Conservation (phyloP, 1,140 invertebrate species). For the Zophobas atratus region DNA sequence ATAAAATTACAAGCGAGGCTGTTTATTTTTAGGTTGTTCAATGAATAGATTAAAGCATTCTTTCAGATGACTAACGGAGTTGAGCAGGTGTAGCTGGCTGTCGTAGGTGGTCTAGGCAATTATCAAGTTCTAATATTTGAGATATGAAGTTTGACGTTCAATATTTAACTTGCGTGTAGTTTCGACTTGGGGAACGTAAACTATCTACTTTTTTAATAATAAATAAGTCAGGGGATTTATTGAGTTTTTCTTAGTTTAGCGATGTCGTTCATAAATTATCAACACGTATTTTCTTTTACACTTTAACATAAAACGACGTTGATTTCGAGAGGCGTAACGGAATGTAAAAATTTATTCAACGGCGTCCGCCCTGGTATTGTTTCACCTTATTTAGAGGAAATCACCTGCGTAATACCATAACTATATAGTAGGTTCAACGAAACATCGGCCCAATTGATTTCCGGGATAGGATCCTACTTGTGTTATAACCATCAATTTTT, state of each 20-base stretch:
- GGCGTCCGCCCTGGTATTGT: slow-evolving; percentile 1
- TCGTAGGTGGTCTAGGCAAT: slow-evolving; percentile 33
- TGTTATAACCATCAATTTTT: slow-evolving; percentile 3
- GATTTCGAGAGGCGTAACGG: not conserved
- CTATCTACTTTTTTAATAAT: slow-evolving; percentile 1
- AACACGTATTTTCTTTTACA: not conserved
- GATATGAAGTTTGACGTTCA: slow-evolving; percentile 11
- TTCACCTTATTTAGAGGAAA: slow-evolving; percentile 16
- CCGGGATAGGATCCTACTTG: not conserved
- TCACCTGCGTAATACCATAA: slow-evolving; percentile 14
- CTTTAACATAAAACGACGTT: slow-evolving; percentile 6
- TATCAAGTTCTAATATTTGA: slow-evolving; percentile 17
- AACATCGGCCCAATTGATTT: slow-evolving; percentile 10
- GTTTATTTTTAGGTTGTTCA: slow-evolving; percentile 5
- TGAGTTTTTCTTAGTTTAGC: slow-evolving; percentile 9
- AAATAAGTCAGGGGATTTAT: slow-evolving; percentile 12
- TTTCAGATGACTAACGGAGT: slow-evolving; percentile 29
- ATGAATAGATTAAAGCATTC: slow-evolving; percentile 32
- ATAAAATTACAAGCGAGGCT: not conserved
- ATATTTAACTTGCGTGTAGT: slow-evolving; percentile 15
- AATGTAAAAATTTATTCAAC: slow-evolving; percentile 16
- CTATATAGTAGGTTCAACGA: not conserved
- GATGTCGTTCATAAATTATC: slow-evolving; percentile 21
- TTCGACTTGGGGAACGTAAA: slow-evolving; percentile 8
- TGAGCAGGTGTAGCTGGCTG: slow-evolving; percentile 28